Evolutionary conservation across 1,140 invertebrate genomes (phyloP).

Genomic region (Holcopasites calliopsidis): DNA sequence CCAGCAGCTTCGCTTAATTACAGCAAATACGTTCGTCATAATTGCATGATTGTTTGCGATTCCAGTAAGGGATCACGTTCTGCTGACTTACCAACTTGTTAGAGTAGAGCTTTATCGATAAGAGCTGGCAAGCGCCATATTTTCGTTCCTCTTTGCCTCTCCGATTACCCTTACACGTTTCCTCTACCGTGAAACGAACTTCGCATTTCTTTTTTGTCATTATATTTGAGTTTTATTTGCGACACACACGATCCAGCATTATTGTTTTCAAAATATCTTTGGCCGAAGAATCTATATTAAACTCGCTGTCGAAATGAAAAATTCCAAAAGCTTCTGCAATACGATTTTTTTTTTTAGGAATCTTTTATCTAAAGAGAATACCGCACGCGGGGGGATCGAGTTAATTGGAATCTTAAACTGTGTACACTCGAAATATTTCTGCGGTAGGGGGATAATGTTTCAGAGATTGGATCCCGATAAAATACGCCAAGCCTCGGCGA

Average conservation of each 20-base stretch:
- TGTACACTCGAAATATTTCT: too few species aligned
- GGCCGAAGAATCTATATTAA: not conserved
- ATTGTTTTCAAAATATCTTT: too few species aligned
- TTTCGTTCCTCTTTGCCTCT: not conserved
- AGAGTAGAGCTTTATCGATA: not conserved
- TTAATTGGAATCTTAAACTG: not conserved
- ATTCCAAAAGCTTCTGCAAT: not conserved
- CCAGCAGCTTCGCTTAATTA: not conserved
- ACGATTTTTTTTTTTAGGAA: too few species aligned
- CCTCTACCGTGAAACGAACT: not conserved
- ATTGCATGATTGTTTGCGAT: not conserved
- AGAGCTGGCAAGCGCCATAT: not conserved
- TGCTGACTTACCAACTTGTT: too few species aligned
- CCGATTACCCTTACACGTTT: not conserved
- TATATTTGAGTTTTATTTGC: not conserved
- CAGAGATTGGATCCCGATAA: slow-evolving; percentile 7
- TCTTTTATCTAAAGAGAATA: too few species aligned
- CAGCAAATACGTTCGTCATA: not conserved
- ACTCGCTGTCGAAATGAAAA: too few species aligned
- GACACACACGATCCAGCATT: too few species aligned
- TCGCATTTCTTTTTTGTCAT: not conserved
- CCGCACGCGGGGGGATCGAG: too few species aligned
- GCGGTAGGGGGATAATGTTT: not conserved
- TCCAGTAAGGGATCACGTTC: not conserved
- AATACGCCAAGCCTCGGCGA: slow-evolving; percentile 3